These are phyloP conservation scores for Panonychus citri DNA, from an alignment of 1,140 invertebrate species.

Conservation along the genomic window DNA sequence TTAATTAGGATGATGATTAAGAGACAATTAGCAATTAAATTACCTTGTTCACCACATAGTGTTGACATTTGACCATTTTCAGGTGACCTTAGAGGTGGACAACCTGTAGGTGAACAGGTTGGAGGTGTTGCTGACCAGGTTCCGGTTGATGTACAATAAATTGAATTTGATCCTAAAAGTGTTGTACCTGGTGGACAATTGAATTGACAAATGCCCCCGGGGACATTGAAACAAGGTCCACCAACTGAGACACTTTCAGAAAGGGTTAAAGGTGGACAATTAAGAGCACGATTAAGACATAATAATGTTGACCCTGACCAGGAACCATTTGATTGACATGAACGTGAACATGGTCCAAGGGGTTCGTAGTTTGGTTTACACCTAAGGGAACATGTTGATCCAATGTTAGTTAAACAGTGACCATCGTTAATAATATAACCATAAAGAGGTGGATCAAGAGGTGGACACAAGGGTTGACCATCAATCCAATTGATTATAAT, in stretches of 20 bases:
- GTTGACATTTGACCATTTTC: neutral
- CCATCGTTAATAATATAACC: too few species aligned
- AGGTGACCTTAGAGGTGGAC: neutral
- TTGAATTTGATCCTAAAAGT: neutral
- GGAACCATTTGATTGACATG: neutral
- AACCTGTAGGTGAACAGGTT: neutral
- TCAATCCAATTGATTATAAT: too few species aligned
- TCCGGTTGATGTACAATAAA: constrained; percentile 3
- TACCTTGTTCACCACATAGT: neutral
- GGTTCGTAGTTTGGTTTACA: neutral
- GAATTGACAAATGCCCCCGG: neutral
- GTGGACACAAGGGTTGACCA: too few species aligned
- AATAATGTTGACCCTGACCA: neutral
- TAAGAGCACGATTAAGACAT: neutral
- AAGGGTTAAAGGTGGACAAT: neutral
- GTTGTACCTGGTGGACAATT: neutral
- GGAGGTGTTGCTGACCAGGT: constrained; percentile 7
- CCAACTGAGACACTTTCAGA: neutral
- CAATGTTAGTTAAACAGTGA: too few species aligned
- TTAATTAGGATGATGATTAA: too few species aligned
- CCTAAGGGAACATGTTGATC: too few species aligned
- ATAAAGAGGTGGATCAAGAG: too few species aligned
- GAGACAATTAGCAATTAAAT: too few species aligned
- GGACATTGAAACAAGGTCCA: neutral
- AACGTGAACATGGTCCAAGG: neutral